A percentile compares a stretch with the other conserved stretches of the same genome.
These are phyloP conservation scores for Otolemur crassicaudatus DNA, from an alignment of 2,797 vertebrate species.

Conservation along the genomic window DNA sequence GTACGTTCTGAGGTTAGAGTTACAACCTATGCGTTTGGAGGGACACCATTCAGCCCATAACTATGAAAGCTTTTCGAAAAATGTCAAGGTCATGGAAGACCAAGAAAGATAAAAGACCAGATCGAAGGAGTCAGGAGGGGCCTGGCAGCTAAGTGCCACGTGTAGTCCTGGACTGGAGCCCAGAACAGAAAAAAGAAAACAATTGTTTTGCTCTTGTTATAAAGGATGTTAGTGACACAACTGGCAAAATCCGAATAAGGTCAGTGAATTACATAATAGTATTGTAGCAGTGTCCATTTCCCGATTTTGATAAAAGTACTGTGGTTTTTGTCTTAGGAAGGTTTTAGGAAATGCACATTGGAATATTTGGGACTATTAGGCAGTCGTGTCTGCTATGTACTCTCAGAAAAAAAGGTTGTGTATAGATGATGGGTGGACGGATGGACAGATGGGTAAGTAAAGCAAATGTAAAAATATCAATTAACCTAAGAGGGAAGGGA, in stretches of 20 bases:
- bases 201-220: neutral
- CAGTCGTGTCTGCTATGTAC: neutral
- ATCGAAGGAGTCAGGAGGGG: neutral
- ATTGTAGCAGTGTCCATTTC: neutral
- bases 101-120: neutral
- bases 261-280: neutral
- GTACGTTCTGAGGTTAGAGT: neutral
- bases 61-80: slow-evolving; percentile 1
- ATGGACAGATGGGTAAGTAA: too few species aligned
- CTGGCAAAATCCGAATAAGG: slow-evolving; percentile 16
- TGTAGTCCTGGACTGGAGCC: neutral
- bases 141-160: neutral
- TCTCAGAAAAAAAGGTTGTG: neutral
- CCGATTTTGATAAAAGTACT: neutral
- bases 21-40: neutral
- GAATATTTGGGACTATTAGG: neutral
- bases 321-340: neutral
- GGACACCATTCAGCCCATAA: neutral
- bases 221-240: neutral
- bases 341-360: neutral
- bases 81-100: neutral
- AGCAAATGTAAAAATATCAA: neutral
- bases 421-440: neutral
- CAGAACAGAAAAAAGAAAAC: neutral
- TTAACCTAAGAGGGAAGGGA: neutral